phyloP scores from a whole-genome alignment of 2,888 invertebrate genomes.

The Smittia sp. region DNA sequence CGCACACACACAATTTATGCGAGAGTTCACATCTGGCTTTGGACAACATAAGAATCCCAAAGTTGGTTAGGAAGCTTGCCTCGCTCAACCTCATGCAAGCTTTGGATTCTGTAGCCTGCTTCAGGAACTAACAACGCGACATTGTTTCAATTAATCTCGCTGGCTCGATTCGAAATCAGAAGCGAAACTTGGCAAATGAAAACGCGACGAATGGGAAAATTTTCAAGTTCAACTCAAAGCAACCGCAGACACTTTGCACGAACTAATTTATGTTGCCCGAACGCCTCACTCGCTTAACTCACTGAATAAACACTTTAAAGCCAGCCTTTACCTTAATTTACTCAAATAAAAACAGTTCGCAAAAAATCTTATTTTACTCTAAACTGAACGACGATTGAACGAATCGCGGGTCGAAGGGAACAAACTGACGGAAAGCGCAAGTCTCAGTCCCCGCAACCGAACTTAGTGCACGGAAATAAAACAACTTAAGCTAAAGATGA shows the following conservation, averaged over 20 bases:
- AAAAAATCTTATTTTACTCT: not conserved
- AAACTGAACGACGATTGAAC: not conserved
- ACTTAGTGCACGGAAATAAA: no score
- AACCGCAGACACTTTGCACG: not conserved
- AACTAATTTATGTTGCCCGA: not conserved
- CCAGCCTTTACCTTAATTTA: not conserved
- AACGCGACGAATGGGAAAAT: conserved; percentile 10
- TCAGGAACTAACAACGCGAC: not conserved
- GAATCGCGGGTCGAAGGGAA: no score
- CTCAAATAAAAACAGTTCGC: not conserved
- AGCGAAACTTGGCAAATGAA: conserved; percentile 3
- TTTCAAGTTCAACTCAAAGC: not conserved
- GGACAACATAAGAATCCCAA: conserved; percentile 1
- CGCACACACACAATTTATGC: not conserved
- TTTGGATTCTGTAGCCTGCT: no score
- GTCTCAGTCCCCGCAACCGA: no score
- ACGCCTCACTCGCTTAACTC: not conserved
- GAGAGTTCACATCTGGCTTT: conserved; percentile 9
- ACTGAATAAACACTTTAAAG: not conserved
- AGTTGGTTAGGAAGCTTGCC: not conserved
- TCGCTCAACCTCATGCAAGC: no score
- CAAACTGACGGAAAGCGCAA: no score
- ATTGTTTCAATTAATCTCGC: not conserved
- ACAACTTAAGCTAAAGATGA: no score
- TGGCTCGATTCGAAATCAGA: not conserved